Evolutionary conservation across 92 coral and sea anemone genomes (phyloP), one percentile per base, ranked within the genome.

Genomic region (Phymanthus crucifer): DNA sequence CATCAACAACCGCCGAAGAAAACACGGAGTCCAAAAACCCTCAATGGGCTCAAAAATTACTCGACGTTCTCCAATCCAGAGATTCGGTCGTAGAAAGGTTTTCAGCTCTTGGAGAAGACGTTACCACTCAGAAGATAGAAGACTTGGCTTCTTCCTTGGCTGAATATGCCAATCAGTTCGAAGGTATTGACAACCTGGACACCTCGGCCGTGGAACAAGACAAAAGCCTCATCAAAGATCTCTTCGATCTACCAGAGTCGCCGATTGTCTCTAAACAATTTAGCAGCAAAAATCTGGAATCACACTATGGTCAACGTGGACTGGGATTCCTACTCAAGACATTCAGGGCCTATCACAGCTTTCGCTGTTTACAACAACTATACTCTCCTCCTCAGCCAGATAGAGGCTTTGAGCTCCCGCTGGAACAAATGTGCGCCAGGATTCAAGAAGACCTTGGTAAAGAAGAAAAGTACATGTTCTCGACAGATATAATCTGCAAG

Each of bases 401-500:
- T 31, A 29, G 65, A 37, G 80, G 80, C 32, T 29, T 32, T 27
- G 29, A 64, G 34, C 67, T 82, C 33, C 86, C 86, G 10, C 54
- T 83, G 68, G 17, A 31, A 38, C 43, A 26, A 23, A 83, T 83
- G 76, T 83, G 86, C 52, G 40, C 47, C n/a, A n/a, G 9, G 0
- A 75, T 75, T 14, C 2, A 57, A 16, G 76, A 83, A 33, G 81
- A 83, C 26, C 21, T 75, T 21, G 56, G 67, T 1, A 76, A 26
- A 36, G 24, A 75, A 43, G 80, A 82, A 77, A 64, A 45, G 46
- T 74, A 23, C 64, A 40, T 35, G 13, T 57, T 75, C 70, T 83
- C 86, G 0, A 75, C 82, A 17, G 82, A 50, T 66, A 83, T 65
- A 66, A 73, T 81, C 33, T 83, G 86, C 82, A 83, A 29, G 70